A percentile compares a stretch with the other conserved stretches of the same genome.
Evolutionary conservation across 2,888 invertebrate species (phyloP).

Genomic region (Melanargia galathea): DNA sequence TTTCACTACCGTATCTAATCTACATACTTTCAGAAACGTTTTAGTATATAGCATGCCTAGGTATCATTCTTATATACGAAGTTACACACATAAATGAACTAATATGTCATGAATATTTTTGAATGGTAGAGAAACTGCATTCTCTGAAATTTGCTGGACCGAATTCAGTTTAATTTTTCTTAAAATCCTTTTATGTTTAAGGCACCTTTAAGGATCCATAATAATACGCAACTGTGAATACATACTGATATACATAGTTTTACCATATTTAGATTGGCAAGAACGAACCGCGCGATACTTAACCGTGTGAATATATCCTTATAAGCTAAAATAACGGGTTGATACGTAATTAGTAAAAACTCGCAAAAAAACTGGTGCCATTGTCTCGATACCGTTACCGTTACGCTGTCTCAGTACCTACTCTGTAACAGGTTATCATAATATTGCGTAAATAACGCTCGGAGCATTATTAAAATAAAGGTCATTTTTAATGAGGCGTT

Average conservation of each 20-base stretch:
- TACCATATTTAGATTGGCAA: neutral
- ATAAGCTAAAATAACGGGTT: slow-evolving; percentile 39
- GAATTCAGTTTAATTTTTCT: too few species aligned
- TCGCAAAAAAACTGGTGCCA: slow-evolving; percentile 36
- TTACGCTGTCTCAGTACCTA: slow-evolving; percentile 32
- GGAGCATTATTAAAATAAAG: slow-evolving; percentile 39
- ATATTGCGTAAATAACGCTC: slow-evolving; percentile 48
- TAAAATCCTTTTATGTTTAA: too few species aligned
- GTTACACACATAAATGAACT: too few species aligned
- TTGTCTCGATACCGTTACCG: slow-evolving; percentile 40
- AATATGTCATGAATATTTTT: too few species aligned
- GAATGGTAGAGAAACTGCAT: too few species aligned
- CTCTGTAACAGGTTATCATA: slow-evolving; percentile 45
- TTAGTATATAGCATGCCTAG: too few species aligned
- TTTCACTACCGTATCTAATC: too few species aligned
- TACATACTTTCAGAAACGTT: too few species aligned
- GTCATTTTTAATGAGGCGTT: slow-evolving; percentile 43
- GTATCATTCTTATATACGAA: too few species aligned
- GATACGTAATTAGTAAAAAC: slow-evolving; percentile 40
- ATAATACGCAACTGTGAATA: too few species aligned
- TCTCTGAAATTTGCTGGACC: too few species aligned
- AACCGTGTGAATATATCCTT: slow-evolving; percentile 17
- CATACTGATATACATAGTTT: neutral
- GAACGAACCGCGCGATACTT: neutral
- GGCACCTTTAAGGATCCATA: too few species aligned